These are phyloP conservation scores for Drosophila chauvacae DNA, from an alignment of 1,140 invertebrate species.

Conservation along the genomic window DNA sequence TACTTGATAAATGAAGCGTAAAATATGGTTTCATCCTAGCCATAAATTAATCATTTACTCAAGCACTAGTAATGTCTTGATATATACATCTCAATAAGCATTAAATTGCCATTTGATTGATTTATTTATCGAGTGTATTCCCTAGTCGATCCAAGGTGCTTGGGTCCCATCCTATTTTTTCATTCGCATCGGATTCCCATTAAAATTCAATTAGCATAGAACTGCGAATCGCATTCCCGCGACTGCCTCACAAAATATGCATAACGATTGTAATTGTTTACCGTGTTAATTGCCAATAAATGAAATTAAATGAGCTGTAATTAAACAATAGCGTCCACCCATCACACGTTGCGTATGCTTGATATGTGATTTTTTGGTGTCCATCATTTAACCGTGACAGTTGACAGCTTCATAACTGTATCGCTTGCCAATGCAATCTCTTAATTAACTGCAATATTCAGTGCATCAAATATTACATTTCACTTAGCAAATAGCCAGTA, in stretches of 20 bases:
- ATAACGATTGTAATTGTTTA: slow-evolving; percentile 37
- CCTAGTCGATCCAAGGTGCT: neutral
- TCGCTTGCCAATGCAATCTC: slow-evolving; percentile 12
- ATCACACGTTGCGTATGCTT: slow-evolving; percentile 27
- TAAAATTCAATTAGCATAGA: slow-evolving; percentile 61
- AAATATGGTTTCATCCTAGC: neutral
- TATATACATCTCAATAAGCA: neutral
- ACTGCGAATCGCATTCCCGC: slow-evolving; percentile 18
- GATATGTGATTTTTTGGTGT: slow-evolving; percentile 24
- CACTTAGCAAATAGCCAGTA: neutral
- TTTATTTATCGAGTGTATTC: neutral
- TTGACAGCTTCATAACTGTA: slow-evolving; percentile 26
- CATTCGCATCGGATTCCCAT: slow-evolving; percentile 16
- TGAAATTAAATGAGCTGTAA: slow-evolving; percentile 55
- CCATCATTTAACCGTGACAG: slow-evolving; percentile 16
- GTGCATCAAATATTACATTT: slow-evolving; percentile 18
- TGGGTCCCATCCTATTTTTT: neutral
- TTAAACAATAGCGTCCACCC: slow-evolving; percentile 34
- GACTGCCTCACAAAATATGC: slow-evolving; percentile 34
- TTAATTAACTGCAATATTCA: slow-evolving; percentile 36
- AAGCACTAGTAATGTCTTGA: neutral
- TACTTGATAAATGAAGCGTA: neutral
- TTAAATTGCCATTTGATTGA: slow-evolving; percentile 2
- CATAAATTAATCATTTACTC: neutral
- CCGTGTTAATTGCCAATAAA: slow-evolving; percentile 60